Percentiles rank a stretch among this genome's conserved stretches.
Conservation (phyloP, 2,113 vertebrate genomes). For the Cairina moschata region DNA sequence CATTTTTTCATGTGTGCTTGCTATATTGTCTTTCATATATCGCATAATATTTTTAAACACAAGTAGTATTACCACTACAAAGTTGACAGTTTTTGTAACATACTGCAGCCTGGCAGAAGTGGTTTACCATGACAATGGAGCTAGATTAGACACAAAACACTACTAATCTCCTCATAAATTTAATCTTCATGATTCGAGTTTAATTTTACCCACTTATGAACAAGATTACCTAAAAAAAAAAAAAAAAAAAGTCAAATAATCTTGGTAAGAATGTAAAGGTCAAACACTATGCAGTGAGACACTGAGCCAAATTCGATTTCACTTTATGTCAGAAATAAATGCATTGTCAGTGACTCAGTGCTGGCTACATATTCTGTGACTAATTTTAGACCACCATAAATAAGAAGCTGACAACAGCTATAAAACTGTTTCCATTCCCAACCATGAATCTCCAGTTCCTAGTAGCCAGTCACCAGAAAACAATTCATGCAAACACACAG, state of each 20-base stretch:
- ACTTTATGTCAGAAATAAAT: constrained; percentile 88
- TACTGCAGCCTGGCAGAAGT: not conserved
- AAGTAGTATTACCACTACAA: not conserved
- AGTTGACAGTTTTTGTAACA: not conserved
- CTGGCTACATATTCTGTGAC: constrained; percentile 85
- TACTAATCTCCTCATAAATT: constrained; percentile 61
- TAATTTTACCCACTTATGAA: constrained; percentile 35
- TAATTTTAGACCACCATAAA: constrained; percentile 84
- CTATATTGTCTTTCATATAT: constrained; percentile 26
- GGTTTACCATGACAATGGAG: constrained; percentile 24
- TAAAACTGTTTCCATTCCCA: constrained; percentile 78
- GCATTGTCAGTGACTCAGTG: constrained; percentile 85
- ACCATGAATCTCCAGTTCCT: constrained; percentile 58
- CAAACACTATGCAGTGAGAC: constrained; percentile 62
- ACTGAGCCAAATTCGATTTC: constrained; percentile 84
- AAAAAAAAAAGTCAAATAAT: constrained; percentile 52
- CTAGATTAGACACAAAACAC: constrained; percentile 30
- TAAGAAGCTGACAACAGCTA: constrained; percentile 77
- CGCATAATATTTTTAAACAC: constrained; percentile 9
- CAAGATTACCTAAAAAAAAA: constrained; percentile 36
- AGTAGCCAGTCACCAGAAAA: constrained; percentile 60
- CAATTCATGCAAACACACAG: constrained; percentile 51
- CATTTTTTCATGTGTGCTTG: not conserved
- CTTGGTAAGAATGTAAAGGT: constrained; percentile 69
- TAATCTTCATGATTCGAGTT: constrained; percentile 21